Evolutionary conservation across 2,113 vertebrate species (phyloP), one percentile per base, ranked within the genome.

Genomic region (Oceanites oceanicus): DNA sequence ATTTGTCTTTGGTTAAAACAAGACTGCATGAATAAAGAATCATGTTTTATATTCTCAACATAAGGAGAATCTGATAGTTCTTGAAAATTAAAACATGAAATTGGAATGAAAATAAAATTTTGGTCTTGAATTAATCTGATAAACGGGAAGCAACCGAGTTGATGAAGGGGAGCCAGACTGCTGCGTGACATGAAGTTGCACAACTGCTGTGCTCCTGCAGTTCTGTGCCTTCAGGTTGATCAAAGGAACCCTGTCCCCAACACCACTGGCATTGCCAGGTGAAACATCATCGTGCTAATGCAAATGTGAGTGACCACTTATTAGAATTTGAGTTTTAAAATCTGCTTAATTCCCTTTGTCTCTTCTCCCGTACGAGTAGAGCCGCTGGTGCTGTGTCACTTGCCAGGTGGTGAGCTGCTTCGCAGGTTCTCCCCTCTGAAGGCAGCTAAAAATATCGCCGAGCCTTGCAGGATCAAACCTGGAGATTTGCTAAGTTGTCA

Each of bases 251-350:
- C 18, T 23, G 30, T 87, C 30, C 63, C 36, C 59, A 19, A 0
- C 52, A 36, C 12, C 0, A 1, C 8, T 1, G 3, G 15, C 25
- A 8, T 12, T 21, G 12, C 3, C 9, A 74, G 42, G 22, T 11
- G 23, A 47, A 50, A 55, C 40, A 38, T 4, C 29, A 6, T 32
- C 1, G 2, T 50, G 58, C 15, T 44, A 22, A 38, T 5, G n/a
- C 40, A 38, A 25, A 6, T 1, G 15, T 11, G 58, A 72, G 52
- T 0, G 20, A 52, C 56, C 75, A 22, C n/a, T 78, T 36, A 16
- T 19, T 40, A 59, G 58, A 76, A 32, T 72, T 7, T 11, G 67
- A 20, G 21, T 11, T 62, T 70, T 91, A 13, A 80, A 70, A 53
- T 49, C 45, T 81, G 34, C 15, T 53, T 19, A 27, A n/a, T 84